Base-by-base conservation (phyloP, 2,888 invertebrate species). In the Orthosia incerta region DNA sequence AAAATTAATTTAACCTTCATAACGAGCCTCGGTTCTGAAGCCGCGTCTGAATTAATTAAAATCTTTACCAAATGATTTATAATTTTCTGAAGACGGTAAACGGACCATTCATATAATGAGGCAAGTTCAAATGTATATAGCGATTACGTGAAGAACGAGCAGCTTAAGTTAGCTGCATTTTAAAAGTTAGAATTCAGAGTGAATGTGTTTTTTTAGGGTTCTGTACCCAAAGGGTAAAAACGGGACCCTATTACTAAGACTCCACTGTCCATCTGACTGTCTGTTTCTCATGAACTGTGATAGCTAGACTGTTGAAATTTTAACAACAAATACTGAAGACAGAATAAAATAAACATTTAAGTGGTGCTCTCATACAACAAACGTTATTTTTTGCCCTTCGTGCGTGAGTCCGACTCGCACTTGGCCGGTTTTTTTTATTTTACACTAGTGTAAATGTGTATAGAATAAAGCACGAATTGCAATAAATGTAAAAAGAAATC, bases 1-100 rank as follows among this genome's bases (percentile, higher is more conserved):
- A 72, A 86, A 84, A 78, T 85, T 80, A 80, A 82, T 86, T 69
- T 59, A 68, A 71, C 67, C 71, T 75, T 74, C 63, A 57, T 68
- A 71, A 68, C 76, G 57, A 82, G 72, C 31, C 56, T 73, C 78
- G 73, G 61, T 62, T 75, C 59, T 73, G 70, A 86, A 84, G 65
- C 23, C 60, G 73, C 67, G 64, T 65, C 72, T 45, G 63, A 67
- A 69, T 71, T 82, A 79, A 84, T 85, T 76, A 70, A 85, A 86
- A 79, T 79, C 68, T 85, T 78, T 73, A 67, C 60, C 66, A 67
- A 75, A 74, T 74, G 74, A 79, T 82, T 80, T 78, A 83, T 75
- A 82, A 80, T 82, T 81, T 82, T 67, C 57, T 70, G 61, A 72
- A 70, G 67, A 56, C 69, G 61, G 74, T 77, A 76, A 72, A 77